Evolutionary conservation across 2,113 vertebrate genomes (phyloP).

Genomic region (Cariama cristata): DNA sequence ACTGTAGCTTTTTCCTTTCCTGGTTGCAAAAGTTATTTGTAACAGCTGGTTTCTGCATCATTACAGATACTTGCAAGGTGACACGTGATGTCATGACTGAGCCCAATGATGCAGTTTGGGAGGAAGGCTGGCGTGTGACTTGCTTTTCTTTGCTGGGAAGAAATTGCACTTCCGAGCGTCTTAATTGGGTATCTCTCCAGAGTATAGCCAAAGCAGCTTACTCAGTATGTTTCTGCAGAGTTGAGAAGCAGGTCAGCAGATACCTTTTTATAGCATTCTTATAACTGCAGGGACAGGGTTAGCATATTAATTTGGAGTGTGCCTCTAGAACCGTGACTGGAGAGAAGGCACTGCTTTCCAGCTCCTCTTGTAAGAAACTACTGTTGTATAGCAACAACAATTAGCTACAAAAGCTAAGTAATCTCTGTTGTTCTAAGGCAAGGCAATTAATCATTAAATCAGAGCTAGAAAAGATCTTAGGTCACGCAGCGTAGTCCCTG

Average conservation of each 20-base stretch:
- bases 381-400: slow-evolving; percentile 44
- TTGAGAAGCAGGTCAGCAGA: slow-evolving; percentile 73
- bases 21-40: neutral
- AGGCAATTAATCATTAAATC: slow-evolving; percentile 41
- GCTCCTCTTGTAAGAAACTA: slow-evolving; percentile 53
- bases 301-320: slow-evolving; percentile 67
- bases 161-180: neutral
- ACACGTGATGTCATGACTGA: slow-evolving; percentile 6
- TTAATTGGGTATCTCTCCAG: slow-evolving; percentile 41
- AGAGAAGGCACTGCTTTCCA: slow-evolving; percentile 50
- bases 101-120: neutral
- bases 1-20: neutral
- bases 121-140: neutral
- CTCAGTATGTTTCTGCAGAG: slow-evolving; percentile 60
- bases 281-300: slow-evolving; percentile 57
- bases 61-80: slow-evolving; percentile 52
- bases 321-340: slow-evolving; percentile 58
- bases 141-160: slow-evolving; percentile 3
- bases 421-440: slow-evolving; percentile 22
- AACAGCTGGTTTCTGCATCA: neutral
- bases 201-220: slow-evolving; percentile 50
- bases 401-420: slow-evolving; percentile 42
- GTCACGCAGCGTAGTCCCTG: neutral
- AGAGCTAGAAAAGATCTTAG: neutral
- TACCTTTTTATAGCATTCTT: slow-evolving; percentile 75